Conservation (phyloP, 2,113 vertebrate species). For the Corvus cornix region DNA sequence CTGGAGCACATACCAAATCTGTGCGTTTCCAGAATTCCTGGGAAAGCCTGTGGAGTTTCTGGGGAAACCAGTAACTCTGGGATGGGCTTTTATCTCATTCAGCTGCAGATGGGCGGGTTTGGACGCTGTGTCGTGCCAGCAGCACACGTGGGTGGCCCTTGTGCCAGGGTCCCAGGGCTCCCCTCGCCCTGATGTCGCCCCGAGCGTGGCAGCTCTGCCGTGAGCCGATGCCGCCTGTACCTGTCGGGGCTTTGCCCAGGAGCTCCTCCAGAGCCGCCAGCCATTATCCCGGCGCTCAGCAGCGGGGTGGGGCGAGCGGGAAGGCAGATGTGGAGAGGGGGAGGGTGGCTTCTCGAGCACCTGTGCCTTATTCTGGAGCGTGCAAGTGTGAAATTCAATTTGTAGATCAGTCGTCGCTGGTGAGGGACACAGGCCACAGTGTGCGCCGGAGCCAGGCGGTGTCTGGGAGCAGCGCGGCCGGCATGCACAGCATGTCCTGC, state of each 20-base stretch:
- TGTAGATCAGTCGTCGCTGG: not conserved
- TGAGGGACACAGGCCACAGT: not conserved
- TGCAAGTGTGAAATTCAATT: not conserved
- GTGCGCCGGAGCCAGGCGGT: not conserved
- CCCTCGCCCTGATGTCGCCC: not conserved
- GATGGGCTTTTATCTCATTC: not conserved
- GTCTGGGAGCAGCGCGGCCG: not conserved
- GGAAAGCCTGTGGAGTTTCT: slow-evolving; percentile 18
- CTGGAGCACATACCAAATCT: not conserved
- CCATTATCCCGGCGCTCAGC: accelerated
- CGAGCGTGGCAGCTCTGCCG: accelerated
- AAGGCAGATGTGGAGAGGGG: not conserved
- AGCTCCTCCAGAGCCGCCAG: not conserved
- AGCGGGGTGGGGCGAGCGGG: not conserved
- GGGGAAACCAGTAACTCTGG: not conserved
- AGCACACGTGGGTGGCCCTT: not conserved
- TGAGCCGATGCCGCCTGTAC: accelerated
- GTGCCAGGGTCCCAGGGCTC: not conserved
- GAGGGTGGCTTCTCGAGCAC: not conserved
- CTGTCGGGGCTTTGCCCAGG: not conserved
- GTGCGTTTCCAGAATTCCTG: not conserved
- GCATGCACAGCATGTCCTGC: slow-evolving; percentile 25
- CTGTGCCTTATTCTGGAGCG: not conserved
- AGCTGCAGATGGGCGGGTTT: not conserved
- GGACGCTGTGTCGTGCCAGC: not conserved